Base-by-base conservation (phyloP, 2,113 vertebrate genomes). In the Aptenodytes patagonicus region DNA sequence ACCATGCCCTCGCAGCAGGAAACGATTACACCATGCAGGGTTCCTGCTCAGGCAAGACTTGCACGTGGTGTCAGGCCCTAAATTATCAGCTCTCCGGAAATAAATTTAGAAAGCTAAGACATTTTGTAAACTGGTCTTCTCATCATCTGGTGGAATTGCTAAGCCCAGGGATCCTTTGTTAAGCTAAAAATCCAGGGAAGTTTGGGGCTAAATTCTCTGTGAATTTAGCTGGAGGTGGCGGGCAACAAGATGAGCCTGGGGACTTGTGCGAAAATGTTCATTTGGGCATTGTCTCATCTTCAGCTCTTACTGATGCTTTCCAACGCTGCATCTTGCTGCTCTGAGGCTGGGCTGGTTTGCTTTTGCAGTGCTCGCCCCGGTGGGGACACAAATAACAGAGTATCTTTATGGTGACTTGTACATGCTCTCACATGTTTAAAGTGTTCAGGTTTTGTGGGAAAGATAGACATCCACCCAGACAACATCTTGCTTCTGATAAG, bases 21-120 rank as follows among this genome's bases (percentile, higher is more conserved):
- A 95, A 29, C 8, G 22, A 92, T 92, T 83, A 21, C 87, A 54
- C 79, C 90, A 40, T 0, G 3, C 89, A 19, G 87, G 72, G 83
- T 7, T 94, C 92, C 87, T 91, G 96, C 93, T 95, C 82, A 9
- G 96, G 93, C 88, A 86, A 36, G 85, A 34, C 71, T 76, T 31
- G 47, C 62, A 36, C 25, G 13, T 89, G 86, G 38, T 91, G 83
- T 89, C 91, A 85, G 76, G 65, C 77, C 83, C 87, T 81, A 60
- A 95, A 90, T 95, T 90, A 84, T 40, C 72, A 75, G 61, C 65
- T 75, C 79, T 75, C 64, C 90, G 90, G 90, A 93, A 90, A 86
- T 36, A 90, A 66, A n/a, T 75, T 62, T 55, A 52, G 52, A 75
- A 78, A 71, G 60, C 29, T 77, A 19, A 90, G 71, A 46, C 13